Base-by-base conservation (phyloP, 2,113 vertebrate genomes). In the Rhinopomastus cyanomelas region DNA sequence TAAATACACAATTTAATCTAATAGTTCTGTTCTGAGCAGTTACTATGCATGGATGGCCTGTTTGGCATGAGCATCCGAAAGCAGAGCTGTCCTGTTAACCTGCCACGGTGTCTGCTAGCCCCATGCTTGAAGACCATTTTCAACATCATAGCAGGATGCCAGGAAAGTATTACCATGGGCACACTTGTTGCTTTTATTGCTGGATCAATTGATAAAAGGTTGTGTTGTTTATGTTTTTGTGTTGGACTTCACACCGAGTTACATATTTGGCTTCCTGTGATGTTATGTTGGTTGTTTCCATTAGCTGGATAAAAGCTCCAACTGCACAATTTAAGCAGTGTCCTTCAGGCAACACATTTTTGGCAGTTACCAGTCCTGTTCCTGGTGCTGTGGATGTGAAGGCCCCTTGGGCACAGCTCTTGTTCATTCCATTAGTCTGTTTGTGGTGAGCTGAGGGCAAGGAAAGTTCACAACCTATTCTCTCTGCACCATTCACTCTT, bases 401-500 rank as follows among this genome's bases (percentile, higher is more conserved):
- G 53, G 13, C 29, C 10, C 12, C 1, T 0, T 3, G 14, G 34
- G 29, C 2, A 2, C n/a, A 20, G 36, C 11, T 27, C 62, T 59
- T 55, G 44, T 34, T 68, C 9, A 0, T 23, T 76, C 5, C 4
- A 9, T 20, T 21, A 27, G 5, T n/a, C 20, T 65, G 17, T 18
- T 16, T 21, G 48, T 4, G 20, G 9, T 29, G 37, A 62, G 48
- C 34, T 44, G 27, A 72, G 59, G 9, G 48, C 11, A 25, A 65
- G 16, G 12, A 9, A 64, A 19, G 32, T 16, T 60, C 48, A 16
- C 20, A 16, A 19, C 6, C 10, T 4, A 0, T 42, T 77, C 32
- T n/a, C 22, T 0, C 1, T 1, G 1, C 22, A 13, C 4, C 6
- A 6, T 34, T 48, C 1, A 0, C 49, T 30, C n/a, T 37, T 65